Conservation (phyloP, 2,797 vertebrate species). For the Sebastes diploproa region DNA sequence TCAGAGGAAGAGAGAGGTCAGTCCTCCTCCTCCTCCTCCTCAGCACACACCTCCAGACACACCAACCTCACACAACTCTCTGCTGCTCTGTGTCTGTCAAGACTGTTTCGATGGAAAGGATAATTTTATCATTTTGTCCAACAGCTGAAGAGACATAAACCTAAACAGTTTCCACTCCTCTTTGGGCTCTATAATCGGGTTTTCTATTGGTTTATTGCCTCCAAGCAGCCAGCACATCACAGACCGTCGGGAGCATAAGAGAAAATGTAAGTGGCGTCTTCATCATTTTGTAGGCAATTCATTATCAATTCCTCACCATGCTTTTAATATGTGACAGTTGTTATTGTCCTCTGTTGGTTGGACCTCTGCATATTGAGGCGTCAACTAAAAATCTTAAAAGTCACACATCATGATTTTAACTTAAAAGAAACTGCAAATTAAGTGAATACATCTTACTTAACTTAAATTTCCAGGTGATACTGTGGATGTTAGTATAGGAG, state of each 20-base stretch:
- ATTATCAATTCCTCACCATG: neutral
- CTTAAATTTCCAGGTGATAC: neutral
- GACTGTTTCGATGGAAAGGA: neutral
- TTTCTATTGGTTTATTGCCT: neutral
- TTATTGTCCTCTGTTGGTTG: neutral
- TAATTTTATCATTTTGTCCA: neutral
- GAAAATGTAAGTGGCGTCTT: conserved; percentile 43
- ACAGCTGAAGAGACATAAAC: neutral
- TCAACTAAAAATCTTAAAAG: neutral
- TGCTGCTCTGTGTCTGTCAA: neutral
- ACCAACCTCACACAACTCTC: accelerated
- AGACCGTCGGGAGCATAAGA: neutral
- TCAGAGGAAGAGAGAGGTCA: accelerated
- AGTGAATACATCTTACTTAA: neutral
- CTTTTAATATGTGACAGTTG: neutral
- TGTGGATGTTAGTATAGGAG: neutral
- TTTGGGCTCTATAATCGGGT: neutral
- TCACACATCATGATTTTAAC: neutral
- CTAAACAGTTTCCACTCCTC: neutral
- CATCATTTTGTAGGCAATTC: neutral
- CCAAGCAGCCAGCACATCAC: neutral
- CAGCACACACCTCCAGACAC: neutral
- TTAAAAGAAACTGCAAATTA: neutral
- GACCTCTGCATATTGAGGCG: neutral
- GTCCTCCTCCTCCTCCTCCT: neutral